These are phyloP conservation scores for Neoitamus cyanurus DNA, from an alignment of 2,888 invertebrate genomes.

Conservation along the genomic window DNA sequence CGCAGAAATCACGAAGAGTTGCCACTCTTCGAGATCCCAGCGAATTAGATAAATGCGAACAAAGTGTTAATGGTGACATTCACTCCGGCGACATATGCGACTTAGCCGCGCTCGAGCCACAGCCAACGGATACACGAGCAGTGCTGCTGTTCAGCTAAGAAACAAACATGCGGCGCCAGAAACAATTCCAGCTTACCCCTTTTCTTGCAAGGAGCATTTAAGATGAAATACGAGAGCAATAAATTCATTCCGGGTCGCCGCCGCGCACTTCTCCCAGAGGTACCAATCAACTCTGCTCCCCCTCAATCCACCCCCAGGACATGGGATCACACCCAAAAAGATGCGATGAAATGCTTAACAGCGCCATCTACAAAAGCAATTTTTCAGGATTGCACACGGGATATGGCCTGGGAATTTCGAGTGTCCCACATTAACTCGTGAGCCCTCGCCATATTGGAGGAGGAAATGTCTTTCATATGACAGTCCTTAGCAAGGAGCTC, in stretches of 20 bases:
- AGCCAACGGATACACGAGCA: background rate
- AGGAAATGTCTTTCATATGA: background rate
- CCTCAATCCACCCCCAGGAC: background rate
- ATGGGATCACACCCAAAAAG: background rate
- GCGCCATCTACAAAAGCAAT: background rate
- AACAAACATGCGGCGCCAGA: constrained; percentile 13
- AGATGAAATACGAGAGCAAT: background rate
- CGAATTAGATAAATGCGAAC: constrained; percentile 29
- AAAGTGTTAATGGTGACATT: constrained; percentile 38
- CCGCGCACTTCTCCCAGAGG: background rate
- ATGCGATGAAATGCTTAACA: constrained; percentile 8
- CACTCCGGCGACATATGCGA: background rate
- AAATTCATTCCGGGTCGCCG: background rate
- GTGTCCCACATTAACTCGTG: background rate
- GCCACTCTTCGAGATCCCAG: constrained; percentile 21
- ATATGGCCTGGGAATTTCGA: background rate
- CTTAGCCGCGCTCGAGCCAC: background rate
- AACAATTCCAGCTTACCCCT: background rate
- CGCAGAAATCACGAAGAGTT: constrained; percentile 36
- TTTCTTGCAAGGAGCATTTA: background rate
- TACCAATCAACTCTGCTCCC: background rate
- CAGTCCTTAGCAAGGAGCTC: background rate
- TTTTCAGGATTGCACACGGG: constrained; percentile 6
- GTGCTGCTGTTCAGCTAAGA: background rate
- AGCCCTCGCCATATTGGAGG: background rate